Percentiles rank a stretch among this genome's conserved stretches.
Evolutionary conservation across 1,140 invertebrate species (phyloP).

Genomic region (Tribolium castaneum): DNA sequence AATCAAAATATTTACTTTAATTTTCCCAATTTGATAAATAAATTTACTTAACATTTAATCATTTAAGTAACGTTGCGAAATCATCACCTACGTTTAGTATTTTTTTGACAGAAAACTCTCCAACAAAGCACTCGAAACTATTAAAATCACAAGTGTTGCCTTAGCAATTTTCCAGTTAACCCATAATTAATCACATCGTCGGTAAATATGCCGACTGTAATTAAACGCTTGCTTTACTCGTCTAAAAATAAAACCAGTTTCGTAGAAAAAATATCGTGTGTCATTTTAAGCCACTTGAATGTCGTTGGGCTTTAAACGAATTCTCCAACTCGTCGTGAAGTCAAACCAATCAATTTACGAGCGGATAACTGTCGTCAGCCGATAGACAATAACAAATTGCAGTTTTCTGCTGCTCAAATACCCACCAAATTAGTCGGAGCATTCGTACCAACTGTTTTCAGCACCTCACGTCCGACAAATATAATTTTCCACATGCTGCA

Average conservation of each 20-base stretch:
- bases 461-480: background rate
- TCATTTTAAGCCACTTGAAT: background rate
- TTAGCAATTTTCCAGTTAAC: too few species aligned
- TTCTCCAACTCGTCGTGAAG: background rate
- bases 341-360: slow-evolving; percentile 11
- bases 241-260: too few species aligned
- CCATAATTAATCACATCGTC: too few species aligned
- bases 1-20: background rate
- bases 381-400: slow-evolving; percentile 10
- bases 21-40: background rate
- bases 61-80: background rate
- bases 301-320: background rate
- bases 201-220: too few species aligned
- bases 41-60: background rate
- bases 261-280: too few species aligned
- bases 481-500: background rate
- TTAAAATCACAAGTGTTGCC: too few species aligned
- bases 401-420: background rate
- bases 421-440: background rate
- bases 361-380: background rate
- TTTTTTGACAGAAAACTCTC: background rate
- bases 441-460: background rate
- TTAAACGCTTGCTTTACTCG: too few species aligned
- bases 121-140: too few species aligned
- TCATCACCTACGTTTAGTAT: background rate